These are phyloP conservation scores for Diarsia rubi DNA, from an alignment of 2,888 invertebrate species.

Conservation along the genomic window DNA sequence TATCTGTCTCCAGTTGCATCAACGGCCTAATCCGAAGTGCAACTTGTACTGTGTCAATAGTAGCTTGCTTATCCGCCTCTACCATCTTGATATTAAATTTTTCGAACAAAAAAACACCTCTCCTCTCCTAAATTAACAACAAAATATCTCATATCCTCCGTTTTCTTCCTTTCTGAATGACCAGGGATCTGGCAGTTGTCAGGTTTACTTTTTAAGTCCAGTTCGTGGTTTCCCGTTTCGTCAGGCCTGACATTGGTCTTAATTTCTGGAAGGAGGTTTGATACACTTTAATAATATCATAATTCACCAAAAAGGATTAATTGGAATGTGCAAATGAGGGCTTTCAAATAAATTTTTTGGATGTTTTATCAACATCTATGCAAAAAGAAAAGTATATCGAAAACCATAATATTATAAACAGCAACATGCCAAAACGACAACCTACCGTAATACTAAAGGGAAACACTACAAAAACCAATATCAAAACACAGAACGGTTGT, in stretches of 20 bases:
- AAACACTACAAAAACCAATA: constrained; percentile 22
- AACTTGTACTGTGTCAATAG: constrained; percentile 93
- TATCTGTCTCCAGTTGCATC: constrained; percentile 93
- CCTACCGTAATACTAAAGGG: constrained; percentile 39
- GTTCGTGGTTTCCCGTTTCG: constrained; percentile 53
- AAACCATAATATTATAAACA: not conserved
- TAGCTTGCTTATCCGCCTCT: constrained; percentile 78
- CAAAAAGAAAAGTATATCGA: not conserved
- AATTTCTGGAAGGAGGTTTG: constrained; percentile 69
- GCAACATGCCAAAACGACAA: not conserved
- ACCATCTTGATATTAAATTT: constrained; percentile 77
- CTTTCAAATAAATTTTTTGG: not conserved
- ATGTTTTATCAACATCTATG: constrained; percentile 1
- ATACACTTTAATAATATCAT: not conserved
- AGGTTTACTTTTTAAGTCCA: constrained; percentile 67
- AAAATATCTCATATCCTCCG: constrained; percentile 66
- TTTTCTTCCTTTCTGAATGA: constrained; percentile 64
- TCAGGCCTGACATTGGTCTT: constrained; percentile 55
- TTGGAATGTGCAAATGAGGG: not conserved
- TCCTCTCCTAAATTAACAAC: constrained; percentile 47
- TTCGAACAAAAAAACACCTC: constrained; percentile 53
- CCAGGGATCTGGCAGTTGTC: constrained; percentile 67
- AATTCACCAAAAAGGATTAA: not conserved
- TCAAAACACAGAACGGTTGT: constrained; percentile 3
- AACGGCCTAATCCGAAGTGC: constrained; percentile 96